A percentile compares a stretch with the other conserved stretches of the same genome.
Evolutionary conservation across 2,888 invertebrate genomes (phyloP).

Genomic region (Ypsolopha scabrella): DNA sequence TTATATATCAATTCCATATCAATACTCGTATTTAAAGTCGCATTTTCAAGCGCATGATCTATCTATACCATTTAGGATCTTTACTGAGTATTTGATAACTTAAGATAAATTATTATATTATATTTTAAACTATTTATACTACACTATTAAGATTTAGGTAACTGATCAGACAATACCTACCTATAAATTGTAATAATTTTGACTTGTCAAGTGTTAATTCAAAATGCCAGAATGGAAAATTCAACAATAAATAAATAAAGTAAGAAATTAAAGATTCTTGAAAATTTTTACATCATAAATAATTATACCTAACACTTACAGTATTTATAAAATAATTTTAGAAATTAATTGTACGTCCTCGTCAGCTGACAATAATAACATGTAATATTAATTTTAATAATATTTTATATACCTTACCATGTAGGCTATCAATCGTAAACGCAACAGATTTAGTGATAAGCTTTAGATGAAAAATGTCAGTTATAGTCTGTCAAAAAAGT

Average conservation of each 20-base stretch:
- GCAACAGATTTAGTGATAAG: slow-evolving; percentile 5
- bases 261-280: slow-evolving; percentile 7
- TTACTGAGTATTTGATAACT: slow-evolving; percentile 5
- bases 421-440: slow-evolving; percentile 4
- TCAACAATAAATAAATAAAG: slow-evolving; percentile 30
- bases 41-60: slow-evolving; percentile 28
- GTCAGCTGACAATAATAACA: neutral
- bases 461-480: slow-evolving; percentile 6
- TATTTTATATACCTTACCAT: neutral
- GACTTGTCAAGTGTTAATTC: neutral
- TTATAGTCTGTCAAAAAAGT: too few species aligned
- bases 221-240: slow-evolving; percentile 19
- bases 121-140: neutral
- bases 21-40: slow-evolving; percentile 28
- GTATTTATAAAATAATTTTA: neutral
- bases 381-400: slow-evolving; percentile 4
- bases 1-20: slow-evolving; percentile 66
- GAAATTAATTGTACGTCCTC: slow-evolving; percentile 4
- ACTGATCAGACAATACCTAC: too few species aligned
- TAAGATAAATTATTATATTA: neutral
- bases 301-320: too few species aligned
- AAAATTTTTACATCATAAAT: too few species aligned
- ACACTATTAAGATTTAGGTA: neutral
- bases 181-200: neutral
- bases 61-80: slow-evolving; percentile 29